Base-by-base conservation (phyloP, 2,888 invertebrate species). In the Apocheima hispidaria region DNA sequence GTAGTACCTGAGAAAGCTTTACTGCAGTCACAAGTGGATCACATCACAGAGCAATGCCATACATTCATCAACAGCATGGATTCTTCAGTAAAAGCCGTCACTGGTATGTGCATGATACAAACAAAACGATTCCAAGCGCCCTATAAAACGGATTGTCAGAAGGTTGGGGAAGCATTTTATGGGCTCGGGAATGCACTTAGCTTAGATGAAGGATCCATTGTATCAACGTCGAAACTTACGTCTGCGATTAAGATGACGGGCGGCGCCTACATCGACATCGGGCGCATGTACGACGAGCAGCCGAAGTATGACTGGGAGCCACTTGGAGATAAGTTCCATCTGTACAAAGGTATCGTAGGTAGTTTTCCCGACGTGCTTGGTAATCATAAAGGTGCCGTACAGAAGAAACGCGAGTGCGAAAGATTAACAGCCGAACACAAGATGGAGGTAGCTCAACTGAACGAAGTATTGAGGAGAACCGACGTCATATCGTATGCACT, bases 401-500 rank as follows among this genome's bases (percentile, higher is more conserved):
- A 97, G 74, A 99, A 98, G 84, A 95, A 97, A 68, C 96, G 96
- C 74, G 99, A 99, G 75, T 98, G 97, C 82, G 97, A 98, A 81
- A 95, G 96, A 73, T 90, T 96, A 74, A 95, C 94, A 2, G 93
- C 94, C 33, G 98, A 98, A 79, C 96, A 96, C 71, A 97, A 97
- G 89, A 96, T 98, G 95, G 96, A 96, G 72, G 95, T 96, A 63
- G 94, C 94, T 16, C 97, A 98, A 79, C 92, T 98, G 65, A 95
- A 96, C 68, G 97, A 96, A 79, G 96, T 98, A 10, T 93, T 96
- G 66, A 94, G 96, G 71, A 94, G 98, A 74, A 97, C 98, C 0
- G 99, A 99, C 85, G 95, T 98, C 14, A 96, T 99, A 78, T 98
- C 98, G 0, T 99, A 98, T 83, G 96, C 98, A 1, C 95, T 98